Evolutionary conservation across 2,113 vertebrate genomes (phyloP).

Genomic region (Tachysurus fulvidraco): DNA sequence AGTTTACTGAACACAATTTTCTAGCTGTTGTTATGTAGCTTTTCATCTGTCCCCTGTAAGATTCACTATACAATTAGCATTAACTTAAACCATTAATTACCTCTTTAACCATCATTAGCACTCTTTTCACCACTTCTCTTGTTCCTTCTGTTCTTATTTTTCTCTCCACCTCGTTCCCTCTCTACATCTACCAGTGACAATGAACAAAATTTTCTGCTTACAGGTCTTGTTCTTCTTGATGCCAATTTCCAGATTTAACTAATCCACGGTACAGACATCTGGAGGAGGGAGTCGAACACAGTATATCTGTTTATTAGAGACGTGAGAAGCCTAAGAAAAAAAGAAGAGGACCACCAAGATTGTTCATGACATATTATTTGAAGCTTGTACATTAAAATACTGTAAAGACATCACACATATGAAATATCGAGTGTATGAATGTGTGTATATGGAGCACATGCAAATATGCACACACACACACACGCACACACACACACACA

Average conservation of each 20-base stretch:
- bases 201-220: conserved; percentile 30
- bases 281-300: conserved; percentile 41
- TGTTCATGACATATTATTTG: neutral
- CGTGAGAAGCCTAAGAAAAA: conserved; percentile 10
- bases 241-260: conserved; percentile 32
- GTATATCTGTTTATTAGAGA: conserved; percentile 44
- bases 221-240: conserved; percentile 35
- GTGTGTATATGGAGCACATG: neutral
- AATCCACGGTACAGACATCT: conserved; percentile 41
- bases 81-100: neutral
- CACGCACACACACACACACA: neutral
- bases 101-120: neutral
- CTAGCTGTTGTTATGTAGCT: neutral
- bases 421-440: neutral
- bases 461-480: neutral
- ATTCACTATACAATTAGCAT: neutral
- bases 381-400: neutral
- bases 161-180: neutral
- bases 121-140: neutral
- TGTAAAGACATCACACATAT: neutral
- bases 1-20: neutral
- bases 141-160: neutral
- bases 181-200: conserved; percentile 11
- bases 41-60: neutral
- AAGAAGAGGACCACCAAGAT: conserved; percentile 24